A percentile compares a stretch with the other conserved stretches of the same genome.
These are phyloP conservation scores for Leptopilina syphax DNA, from an alignment of 2,888 invertebrate species.

Conservation along the genomic window DNA sequence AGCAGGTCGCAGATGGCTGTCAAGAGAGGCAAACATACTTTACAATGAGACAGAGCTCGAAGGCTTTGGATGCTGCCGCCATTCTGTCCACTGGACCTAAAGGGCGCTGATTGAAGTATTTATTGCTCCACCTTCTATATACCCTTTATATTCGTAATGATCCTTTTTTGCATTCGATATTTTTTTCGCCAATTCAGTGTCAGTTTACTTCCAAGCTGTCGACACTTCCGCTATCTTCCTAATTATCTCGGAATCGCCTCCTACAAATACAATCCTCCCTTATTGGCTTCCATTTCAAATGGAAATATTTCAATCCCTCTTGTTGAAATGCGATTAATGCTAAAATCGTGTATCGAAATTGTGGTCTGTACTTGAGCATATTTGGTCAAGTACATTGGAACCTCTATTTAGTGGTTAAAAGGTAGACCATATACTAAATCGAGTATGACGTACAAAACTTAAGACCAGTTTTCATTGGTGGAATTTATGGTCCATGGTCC, in stretches of 20 bases:
- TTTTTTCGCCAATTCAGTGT: constrained; percentile 40
- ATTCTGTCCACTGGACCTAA: constrained; percentile 70
- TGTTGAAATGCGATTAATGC: neutral
- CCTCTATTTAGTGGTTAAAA: no score
- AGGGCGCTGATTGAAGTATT: constrained; percentile 76
- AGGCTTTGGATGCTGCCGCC: constrained; percentile 73
- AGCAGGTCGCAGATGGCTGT: constrained; percentile 73
- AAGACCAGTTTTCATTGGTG: no score
- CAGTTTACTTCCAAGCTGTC: constrained; percentile 40
- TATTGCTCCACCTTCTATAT: constrained; percentile 64
- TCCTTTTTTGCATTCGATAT: constrained; percentile 70
- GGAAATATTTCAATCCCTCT: neutral
- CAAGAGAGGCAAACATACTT: constrained; percentile 72
- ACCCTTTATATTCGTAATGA: constrained; percentile 66
- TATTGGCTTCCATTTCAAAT: neutral
- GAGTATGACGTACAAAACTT: no score
- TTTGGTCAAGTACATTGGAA: no score
- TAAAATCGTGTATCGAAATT: no score
- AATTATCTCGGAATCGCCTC: constrained; percentile 32
- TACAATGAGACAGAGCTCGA: constrained; percentile 64
- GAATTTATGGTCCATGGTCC: no score
- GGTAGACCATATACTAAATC: no score
- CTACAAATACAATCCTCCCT: neutral
- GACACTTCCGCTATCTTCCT: constrained; percentile 31
- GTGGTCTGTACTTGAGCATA: no score